Percentiles rank a stretch among this genome's conserved stretches.
phyloP scores from a whole-genome alignment of 2,797 vertebrate species.

The Aulostomus chinensis region DNA sequence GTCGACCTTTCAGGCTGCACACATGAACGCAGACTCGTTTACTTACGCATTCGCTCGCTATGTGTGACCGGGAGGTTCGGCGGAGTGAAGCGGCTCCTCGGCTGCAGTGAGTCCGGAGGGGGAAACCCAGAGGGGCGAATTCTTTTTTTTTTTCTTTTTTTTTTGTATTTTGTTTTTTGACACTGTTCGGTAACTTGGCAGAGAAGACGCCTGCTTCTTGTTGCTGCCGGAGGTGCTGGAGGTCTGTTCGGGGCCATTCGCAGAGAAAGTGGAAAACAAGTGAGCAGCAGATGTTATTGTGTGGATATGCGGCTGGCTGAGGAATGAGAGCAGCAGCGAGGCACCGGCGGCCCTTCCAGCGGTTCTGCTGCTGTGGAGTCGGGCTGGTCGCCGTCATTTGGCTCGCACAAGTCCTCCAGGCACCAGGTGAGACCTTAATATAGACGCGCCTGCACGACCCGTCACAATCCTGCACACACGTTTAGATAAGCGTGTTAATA shows the following conservation, averaged over 20 bases:
- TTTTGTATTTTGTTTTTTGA: conserved; percentile 16
- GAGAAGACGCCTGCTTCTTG: conserved; percentile 50
- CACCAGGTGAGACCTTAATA: conserved; percentile 75
- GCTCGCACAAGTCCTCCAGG: conserved; percentile 72
- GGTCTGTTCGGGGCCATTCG: conserved; percentile 18
- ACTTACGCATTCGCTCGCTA: conserved; percentile 22
- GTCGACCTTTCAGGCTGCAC: conserved; percentile 61
- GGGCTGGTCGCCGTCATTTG: conserved; percentile 75
- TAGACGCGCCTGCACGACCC: neutral
- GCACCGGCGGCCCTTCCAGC: conserved; percentile 76
- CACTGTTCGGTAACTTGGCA: conserved; percentile 53
- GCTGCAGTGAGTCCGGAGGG: conserved; percentile 28
- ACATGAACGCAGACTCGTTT: conserved; percentile 36
- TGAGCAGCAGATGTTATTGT: conserved; percentile 69
- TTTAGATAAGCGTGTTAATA: too few species aligned
- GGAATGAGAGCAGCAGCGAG: conserved; percentile 76
- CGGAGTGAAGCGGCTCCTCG: conserved; percentile 23
- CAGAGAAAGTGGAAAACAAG: conserved; percentile 62
- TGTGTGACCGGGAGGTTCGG: conserved; percentile 28
- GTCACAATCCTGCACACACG: neutral
- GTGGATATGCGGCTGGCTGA: conserved; percentile 58
- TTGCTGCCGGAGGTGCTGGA: conserved; percentile 5
- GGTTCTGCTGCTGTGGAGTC: conserved; percentile 80
- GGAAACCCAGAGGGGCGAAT: conserved; percentile 9
- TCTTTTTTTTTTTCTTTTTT: neutral